Evolutionary conservation across 2,888 invertebrate species (phyloP).

Genomic region (Stramonita haemastoma): DNA sequence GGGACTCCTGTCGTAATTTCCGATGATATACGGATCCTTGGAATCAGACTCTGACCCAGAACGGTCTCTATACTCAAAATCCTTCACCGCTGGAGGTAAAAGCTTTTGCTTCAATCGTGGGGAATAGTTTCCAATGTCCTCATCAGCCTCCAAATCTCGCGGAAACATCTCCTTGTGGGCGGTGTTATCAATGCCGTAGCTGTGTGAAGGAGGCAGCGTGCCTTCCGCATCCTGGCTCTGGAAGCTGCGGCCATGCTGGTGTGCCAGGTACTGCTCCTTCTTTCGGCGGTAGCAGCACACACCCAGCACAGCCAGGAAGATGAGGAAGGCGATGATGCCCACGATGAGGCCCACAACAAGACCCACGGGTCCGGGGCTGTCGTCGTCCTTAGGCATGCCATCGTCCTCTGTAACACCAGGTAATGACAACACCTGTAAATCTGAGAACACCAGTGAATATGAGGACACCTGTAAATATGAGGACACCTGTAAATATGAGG

Average conservation of each 20-base stretch:
- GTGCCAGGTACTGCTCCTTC: constrained; percentile 10
- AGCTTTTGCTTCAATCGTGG: constrained; percentile 54
- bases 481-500: too few relatives aligned
- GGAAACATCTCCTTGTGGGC: constrained; percentile 30
- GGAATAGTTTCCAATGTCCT: constrained; percentile 39
- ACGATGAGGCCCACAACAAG: constrained; percentile 64
- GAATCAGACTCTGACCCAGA: constrained; percentile 39
- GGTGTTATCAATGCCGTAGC: constrained; percentile 45
- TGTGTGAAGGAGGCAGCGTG: constrained; percentile 20
- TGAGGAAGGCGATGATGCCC: constrained; percentile 59
- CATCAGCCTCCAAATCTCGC: not conserved
- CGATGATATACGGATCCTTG: constrained; percentile 32
- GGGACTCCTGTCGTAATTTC: constrained; percentile 32
- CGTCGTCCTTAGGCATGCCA: constrained; percentile 48
- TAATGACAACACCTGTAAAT: too few relatives aligned
- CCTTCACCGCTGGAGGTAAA: constrained; percentile 30
- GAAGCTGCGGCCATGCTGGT: constrained; percentile 5
- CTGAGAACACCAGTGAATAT: constrained; percentile 1
- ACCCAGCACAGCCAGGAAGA: constrained; percentile 57
- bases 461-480: too few relatives aligned
- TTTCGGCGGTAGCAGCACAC: constrained; percentile 62
- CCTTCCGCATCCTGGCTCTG: constrained; percentile 40
- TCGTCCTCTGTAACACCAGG: constrained; percentile 37
- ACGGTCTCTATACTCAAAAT: constrained; percentile 32
- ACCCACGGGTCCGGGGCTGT: constrained; percentile 59